Percentiles rank a stretch among this genome's conserved stretches.
Evolutionary conservation across 2,113 vertebrate genomes (phyloP).

Genomic region (Perognathus longimembris): DNA sequence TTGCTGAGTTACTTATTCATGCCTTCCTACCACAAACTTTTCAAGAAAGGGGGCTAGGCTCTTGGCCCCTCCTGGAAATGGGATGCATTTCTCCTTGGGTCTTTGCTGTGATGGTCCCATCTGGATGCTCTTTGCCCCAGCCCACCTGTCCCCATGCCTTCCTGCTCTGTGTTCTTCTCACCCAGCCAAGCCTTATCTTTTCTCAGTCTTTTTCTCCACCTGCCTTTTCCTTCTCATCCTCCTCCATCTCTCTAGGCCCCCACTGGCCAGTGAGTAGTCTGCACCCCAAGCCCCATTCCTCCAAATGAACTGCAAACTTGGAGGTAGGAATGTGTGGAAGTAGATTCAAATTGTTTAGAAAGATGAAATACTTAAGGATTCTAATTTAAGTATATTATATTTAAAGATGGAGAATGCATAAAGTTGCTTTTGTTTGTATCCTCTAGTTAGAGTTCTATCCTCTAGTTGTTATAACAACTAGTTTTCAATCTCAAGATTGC

Average conservation of each 20-base stretch:
- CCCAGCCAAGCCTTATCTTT: background rate
- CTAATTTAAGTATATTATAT: slow-evolving; percentile 14
- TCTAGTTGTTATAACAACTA: background rate
- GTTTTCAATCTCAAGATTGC: slow-evolving; percentile 19
- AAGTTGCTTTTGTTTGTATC: background rate
- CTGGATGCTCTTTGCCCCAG: background rate
- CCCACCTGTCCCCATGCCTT: background rate
- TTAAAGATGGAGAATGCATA: background rate
- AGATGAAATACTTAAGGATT: background rate
- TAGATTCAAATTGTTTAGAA: slow-evolving; percentile 14
- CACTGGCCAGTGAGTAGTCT: no score
- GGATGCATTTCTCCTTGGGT: background rate
- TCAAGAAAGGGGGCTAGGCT: background rate
- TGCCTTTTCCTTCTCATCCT: background rate
- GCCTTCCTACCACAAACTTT: background rate
- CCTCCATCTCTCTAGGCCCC: no score
- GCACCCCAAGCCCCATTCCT: background rate
- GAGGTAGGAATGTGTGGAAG: background rate
- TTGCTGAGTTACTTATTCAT: background rate
- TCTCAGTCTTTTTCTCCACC: background rate
- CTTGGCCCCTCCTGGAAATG: background rate
- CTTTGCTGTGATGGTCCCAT: background rate
- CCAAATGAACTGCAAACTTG: background rate
- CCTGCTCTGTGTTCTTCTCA: no score
- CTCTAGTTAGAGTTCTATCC: no score